Conservation (phyloP, 2,113 vertebrate species). For the Empidonax traillii region DNA sequence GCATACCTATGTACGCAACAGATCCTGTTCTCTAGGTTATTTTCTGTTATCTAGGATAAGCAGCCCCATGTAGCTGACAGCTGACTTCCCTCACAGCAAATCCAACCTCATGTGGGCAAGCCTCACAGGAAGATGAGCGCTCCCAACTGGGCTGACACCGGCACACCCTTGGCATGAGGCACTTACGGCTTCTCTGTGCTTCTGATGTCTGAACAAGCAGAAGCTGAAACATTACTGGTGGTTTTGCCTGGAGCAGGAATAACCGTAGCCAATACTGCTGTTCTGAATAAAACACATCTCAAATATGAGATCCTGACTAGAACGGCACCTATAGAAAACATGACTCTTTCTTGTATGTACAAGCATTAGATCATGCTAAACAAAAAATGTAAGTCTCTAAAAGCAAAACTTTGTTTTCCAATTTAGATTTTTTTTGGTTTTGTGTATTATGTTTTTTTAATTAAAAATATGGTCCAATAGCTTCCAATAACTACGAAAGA, state of each 20-base stretch:
- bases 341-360: not conserved
- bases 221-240: not conserved
- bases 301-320: not conserved
- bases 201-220: not conserved
- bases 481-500: not conserved
- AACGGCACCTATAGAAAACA: not conserved
- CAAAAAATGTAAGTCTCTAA: not conserved
- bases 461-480: not conserved
- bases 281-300: not conserved
- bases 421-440: not conserved
- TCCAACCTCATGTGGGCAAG: not conserved
- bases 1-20: not conserved
- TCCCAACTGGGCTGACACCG: rapidly evolving
- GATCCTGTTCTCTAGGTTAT: not conserved
- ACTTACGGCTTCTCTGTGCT: not conserved
- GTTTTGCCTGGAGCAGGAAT: not conserved
- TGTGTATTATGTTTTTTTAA: not conserved
- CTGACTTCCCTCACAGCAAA: not conserved
- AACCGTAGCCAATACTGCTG: not conserved
- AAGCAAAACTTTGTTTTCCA: not conserved
- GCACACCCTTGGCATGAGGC: not conserved
- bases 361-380: not conserved
- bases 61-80: not conserved
- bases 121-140: not conserved
- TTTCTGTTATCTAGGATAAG: not conserved